phyloP scores from a whole-genome alignment of 2,797 vertebrate genomes.

The Eidolon dupreanum region DNA sequence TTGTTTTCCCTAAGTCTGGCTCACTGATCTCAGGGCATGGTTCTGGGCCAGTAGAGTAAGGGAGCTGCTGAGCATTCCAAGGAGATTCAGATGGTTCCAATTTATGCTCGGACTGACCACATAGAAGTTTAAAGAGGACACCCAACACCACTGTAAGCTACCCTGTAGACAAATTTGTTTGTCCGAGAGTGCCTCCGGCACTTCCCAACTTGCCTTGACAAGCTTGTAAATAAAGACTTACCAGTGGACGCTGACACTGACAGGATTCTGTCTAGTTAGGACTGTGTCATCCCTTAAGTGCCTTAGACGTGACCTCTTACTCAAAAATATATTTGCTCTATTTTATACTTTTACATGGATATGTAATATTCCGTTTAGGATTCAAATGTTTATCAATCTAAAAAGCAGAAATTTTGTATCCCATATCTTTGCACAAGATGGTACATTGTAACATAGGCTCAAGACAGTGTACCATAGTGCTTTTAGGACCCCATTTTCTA shows the following conservation, averaged over 20 bases:
- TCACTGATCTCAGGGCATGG: neutral
- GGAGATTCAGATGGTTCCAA: neutral
- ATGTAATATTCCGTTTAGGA: neutral
- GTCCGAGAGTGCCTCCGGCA: neutral
- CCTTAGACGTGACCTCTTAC: neutral
- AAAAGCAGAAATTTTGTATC: neutral
- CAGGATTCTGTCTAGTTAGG: neutral
- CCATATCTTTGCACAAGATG: neutral
- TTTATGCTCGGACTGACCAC: neutral
- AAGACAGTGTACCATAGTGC: neutral
- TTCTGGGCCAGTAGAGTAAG: neutral
- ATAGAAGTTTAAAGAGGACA: neutral
- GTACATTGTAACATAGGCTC: neutral
- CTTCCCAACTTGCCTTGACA: neutral
- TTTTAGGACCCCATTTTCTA: neutral
- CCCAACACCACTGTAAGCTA: neutral
- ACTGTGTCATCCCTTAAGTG: neutral
- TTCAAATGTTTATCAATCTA: neutral
- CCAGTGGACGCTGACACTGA: too few relatives aligned
- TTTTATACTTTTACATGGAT: conserved; percentile 17
- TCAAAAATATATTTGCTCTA: neutral
- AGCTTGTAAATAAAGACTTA: neutral
- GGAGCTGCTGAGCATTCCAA: neutral
- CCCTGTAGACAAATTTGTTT: neutral
- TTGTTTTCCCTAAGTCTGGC: neutral